Conservation (phyloP, 2,888 invertebrate species). For the Aricia artaxerxes region DNA sequence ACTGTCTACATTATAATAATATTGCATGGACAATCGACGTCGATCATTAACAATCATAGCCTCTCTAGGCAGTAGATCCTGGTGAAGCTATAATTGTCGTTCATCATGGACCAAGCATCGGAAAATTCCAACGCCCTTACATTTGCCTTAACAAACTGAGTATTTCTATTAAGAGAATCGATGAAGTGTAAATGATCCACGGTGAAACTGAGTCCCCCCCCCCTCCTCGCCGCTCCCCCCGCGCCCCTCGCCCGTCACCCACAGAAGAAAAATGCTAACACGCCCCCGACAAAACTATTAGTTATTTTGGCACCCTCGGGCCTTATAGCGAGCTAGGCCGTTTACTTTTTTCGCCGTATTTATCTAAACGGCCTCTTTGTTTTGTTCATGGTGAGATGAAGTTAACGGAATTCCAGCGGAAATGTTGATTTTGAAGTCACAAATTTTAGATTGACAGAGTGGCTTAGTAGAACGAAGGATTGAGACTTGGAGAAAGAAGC, state of each 20-base stretch:
- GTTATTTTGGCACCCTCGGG: constrained; percentile 80
- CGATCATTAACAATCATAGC: no score
- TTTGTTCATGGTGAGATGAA: background rate
- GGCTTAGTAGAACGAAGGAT: no score
- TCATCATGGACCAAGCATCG: background rate
- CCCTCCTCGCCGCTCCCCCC: constrained; percentile 44
- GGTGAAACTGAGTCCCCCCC: constrained; percentile 63
- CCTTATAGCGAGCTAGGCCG: constrained; percentile 32
- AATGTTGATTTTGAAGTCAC: background rate
- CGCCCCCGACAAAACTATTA: constrained; percentile 80
- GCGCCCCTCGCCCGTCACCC: constrained; percentile 66
- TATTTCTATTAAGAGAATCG: constrained; percentile 68
- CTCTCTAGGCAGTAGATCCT: no score
- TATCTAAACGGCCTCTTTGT: background rate
- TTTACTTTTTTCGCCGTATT: constrained; percentile 39
- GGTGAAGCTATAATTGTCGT: no score
- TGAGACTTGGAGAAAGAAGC: no score
- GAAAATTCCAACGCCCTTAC: background rate
- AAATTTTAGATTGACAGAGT: no score
- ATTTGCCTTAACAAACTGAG: constrained; percentile 31
- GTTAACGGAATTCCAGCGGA: background rate
- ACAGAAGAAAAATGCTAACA: constrained; percentile 81
- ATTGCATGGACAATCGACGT: no score
- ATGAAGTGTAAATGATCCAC: constrained; percentile 79
- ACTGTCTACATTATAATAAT: no score